Conservation (phyloP, 1,140 invertebrate genomes). For the Hermatobates lingyangjiaoensis region DNA sequence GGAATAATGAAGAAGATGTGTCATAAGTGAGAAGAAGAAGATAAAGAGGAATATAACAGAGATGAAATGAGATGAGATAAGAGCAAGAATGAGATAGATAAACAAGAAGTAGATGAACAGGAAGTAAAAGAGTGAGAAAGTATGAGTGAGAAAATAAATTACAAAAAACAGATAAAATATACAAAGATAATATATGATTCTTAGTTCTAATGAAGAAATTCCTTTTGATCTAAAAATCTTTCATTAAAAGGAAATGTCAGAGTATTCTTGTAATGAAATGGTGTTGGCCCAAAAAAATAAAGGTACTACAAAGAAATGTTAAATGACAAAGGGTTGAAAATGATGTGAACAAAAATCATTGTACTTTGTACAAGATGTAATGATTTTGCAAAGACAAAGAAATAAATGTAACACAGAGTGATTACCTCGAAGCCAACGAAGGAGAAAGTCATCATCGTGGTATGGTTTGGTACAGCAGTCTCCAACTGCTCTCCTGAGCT, state of each 20-base stretch:
- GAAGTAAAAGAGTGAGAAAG: background rate
- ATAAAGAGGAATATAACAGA: background rate
- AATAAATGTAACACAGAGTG: background rate
- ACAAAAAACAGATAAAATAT: background rate
- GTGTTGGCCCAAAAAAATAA: too few relatives aligned
- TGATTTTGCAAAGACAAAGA: background rate
- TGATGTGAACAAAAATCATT: too few relatives aligned
- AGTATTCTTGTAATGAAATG: too few relatives aligned
- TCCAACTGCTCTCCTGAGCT: slow-evolving; percentile 47
- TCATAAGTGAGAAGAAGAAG: background rate
- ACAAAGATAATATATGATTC: too few relatives aligned
- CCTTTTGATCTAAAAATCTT: too few relatives aligned
- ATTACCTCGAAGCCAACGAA: slow-evolving; percentile 7
- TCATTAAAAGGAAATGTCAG: too few relatives aligned
- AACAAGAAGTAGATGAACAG: background rate
- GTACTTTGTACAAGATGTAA: background rate
- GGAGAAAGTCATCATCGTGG: slow-evolving; percentile 30
- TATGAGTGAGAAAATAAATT: background rate
- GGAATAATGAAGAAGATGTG: background rate
- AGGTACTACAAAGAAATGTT: too few relatives aligned
- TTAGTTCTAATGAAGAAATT: too few relatives aligned
- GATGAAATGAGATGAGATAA: background rate
- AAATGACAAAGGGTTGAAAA: too few relatives aligned
- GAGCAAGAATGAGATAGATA: background rate
- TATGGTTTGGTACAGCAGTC: slow-evolving; percentile 40